phyloP scores from a whole-genome alignment of 2,888 invertebrate species.

The Diplolepis rosae region DNA sequence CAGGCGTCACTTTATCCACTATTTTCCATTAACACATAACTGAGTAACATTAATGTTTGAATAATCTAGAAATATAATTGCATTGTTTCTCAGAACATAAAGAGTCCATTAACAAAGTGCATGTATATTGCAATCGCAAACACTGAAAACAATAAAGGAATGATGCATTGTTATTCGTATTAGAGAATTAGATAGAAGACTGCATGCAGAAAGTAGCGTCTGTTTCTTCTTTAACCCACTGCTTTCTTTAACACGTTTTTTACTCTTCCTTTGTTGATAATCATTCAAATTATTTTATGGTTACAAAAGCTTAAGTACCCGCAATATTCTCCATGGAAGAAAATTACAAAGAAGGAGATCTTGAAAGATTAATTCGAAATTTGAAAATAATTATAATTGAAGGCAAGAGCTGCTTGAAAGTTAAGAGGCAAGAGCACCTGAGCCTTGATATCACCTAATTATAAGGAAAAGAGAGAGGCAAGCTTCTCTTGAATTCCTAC shows the following conservation, averaged over 20 bases:
- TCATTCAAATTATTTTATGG: too few species aligned
- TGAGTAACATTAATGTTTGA: too few species aligned
- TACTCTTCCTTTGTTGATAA: neutral
- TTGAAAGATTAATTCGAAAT: neutral
- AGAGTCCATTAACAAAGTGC: too few species aligned
- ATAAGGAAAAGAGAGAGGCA: neutral
- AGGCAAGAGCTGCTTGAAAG: neutral
- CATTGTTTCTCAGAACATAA: too few species aligned
- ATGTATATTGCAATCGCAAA: neutral
- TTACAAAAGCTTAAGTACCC: too few species aligned
- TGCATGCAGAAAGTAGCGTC: slow-evolving; percentile 5
- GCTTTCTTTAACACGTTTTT: neutral
- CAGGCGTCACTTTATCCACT: too few species aligned
- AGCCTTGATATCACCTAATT: neutral
- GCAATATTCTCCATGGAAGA: too few species aligned
- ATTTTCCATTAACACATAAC: too few species aligned
- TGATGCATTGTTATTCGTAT: neutral
- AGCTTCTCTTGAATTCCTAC: neutral
- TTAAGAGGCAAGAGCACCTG: neutral
- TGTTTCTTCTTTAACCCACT: neutral
- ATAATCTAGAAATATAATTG: too few species aligned
- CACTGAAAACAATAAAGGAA: neutral
- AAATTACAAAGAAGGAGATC: too few species aligned
- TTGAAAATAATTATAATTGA: neutral
- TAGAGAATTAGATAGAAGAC: neutral